Conservation (phyloP, 2,113 vertebrate genomes). For the Clarias gariepinus region DNA sequence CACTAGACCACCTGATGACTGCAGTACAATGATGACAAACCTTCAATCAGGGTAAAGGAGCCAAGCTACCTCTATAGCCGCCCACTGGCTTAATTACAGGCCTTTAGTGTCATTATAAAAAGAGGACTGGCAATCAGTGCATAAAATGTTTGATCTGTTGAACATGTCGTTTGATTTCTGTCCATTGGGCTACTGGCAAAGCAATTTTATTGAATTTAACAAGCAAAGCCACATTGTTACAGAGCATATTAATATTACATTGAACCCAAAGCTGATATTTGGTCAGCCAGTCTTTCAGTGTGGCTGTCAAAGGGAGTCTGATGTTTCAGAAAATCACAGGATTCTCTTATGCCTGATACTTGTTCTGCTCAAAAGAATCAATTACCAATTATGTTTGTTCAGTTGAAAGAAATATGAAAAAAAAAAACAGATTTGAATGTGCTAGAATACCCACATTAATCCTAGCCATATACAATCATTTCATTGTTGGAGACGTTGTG, state of each 20-base stretch:
- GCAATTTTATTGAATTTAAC: slow-evolving; percentile 52
- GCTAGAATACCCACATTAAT: neutral
- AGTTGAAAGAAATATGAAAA: neutral
- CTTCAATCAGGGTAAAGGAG: slow-evolving; percentile 32
- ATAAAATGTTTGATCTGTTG: slow-evolving; percentile 44
- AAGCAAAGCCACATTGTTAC: slow-evolving; percentile 39
- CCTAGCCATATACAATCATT: too few species aligned
- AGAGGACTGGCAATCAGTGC: slow-evolving; percentile 21
- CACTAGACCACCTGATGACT: neutral
- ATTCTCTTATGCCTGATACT: slow-evolving; percentile 21
- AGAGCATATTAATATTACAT: slow-evolving; percentile 38
- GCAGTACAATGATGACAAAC: slow-evolving; percentile 12
- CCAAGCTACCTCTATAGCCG: neutral
- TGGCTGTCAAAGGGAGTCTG: slow-evolving; percentile 17
- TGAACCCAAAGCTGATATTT: slow-evolving; percentile 24
- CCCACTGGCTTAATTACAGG: slow-evolving; percentile 29
- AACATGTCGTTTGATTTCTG: slow-evolving; percentile 40
- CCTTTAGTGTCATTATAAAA: slow-evolving; percentile 37
- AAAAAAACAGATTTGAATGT: slow-evolving; percentile 18
- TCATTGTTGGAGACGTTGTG: neutral
- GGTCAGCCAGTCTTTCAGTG: neutral
- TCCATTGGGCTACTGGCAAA: slow-evolving; percentile 39
- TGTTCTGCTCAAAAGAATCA: slow-evolving; percentile 26
- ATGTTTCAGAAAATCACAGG: slow-evolving; percentile 39
- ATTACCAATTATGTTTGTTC: slow-evolving; percentile 30